Conservation (phyloP, 2,797 vertebrate genomes). For the Apodemus agrarius region DNA sequence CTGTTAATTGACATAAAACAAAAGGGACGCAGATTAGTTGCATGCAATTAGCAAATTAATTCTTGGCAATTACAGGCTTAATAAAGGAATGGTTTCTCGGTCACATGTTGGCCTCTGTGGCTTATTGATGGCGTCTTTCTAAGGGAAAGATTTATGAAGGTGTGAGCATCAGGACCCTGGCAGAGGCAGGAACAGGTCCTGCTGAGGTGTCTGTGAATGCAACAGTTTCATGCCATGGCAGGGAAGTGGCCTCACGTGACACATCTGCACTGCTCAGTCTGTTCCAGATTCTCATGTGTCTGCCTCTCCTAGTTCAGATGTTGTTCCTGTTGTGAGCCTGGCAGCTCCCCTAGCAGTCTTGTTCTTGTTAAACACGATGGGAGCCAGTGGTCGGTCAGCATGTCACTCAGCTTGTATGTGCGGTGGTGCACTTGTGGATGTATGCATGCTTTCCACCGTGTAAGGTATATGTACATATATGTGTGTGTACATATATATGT, state of each 20-base stretch:
- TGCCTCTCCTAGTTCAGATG: not conserved
- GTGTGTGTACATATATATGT: not conserved
- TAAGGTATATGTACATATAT: not conserved
- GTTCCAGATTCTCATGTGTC: not conserved
- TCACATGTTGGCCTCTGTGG: constrained; percentile 80
- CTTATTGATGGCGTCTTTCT: constrained; percentile 79
- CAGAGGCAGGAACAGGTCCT: not conserved
- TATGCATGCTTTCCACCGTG: not conserved
- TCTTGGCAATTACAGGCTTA: constrained; percentile 94
- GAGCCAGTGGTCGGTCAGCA: not conserved
- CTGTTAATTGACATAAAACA: constrained; percentile 98
- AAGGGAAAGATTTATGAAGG: constrained; percentile 69
- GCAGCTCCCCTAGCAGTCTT: not conserved
- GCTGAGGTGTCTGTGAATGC: not conserved
- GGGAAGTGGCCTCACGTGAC: not conserved
- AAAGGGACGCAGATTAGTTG: constrained; percentile 94
- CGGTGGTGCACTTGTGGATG: not conserved
- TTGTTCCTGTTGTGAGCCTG: not conserved
- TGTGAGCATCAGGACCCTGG: accelerated
- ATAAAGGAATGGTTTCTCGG: constrained; percentile 90
- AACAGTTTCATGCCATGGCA: not conserved
- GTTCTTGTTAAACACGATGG: not conserved
- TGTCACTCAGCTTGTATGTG: accelerated
- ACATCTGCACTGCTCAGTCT: not conserved
- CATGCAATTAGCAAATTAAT: constrained; percentile 96